Conservation (phyloP, 2,113 vertebrate species). For the Junco hyemalis region DNA sequence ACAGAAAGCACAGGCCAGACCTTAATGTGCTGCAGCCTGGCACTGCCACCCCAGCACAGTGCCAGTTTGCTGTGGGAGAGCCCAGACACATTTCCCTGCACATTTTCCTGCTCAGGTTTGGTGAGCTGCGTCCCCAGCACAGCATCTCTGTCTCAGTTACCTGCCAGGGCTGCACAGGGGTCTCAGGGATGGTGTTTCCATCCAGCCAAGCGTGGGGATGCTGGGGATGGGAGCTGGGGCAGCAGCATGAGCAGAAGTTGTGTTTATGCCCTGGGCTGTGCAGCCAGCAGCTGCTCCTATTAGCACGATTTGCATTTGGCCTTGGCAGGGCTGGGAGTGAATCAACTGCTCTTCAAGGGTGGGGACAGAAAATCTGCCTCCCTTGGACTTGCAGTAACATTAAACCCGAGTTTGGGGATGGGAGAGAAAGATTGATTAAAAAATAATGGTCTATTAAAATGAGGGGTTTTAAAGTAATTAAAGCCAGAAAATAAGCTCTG, state of each 20-base stretch:
- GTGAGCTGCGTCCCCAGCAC: not conserved
- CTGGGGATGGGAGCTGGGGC: not conserved
- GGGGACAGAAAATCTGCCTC: constrained; percentile 53
- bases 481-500: not conserved
- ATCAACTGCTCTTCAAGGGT: constrained; percentile 28
- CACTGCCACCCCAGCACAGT: not conserved
- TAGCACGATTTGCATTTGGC: constrained; percentile 34
- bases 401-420: not conserved
- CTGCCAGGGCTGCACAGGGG: not conserved
- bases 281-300: constrained; percentile 35
- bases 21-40: constrained; percentile 34
- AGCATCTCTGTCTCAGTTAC: accelerated
- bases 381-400: not conserved
- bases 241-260: not conserved
- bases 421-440: not conserved
- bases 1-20: not conserved
- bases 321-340: not conserved
- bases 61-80: constrained; percentile 15
- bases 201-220: not conserved
- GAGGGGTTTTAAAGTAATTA: not conserved
- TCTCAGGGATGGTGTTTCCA: accelerated
- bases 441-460: not conserved
- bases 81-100: not conserved
- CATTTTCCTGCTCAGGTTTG: not conserved
- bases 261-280: constrained; percentile 52